Conservation (phyloP, 2,797 vertebrate genomes). For the Saxicola maurus region DNA sequence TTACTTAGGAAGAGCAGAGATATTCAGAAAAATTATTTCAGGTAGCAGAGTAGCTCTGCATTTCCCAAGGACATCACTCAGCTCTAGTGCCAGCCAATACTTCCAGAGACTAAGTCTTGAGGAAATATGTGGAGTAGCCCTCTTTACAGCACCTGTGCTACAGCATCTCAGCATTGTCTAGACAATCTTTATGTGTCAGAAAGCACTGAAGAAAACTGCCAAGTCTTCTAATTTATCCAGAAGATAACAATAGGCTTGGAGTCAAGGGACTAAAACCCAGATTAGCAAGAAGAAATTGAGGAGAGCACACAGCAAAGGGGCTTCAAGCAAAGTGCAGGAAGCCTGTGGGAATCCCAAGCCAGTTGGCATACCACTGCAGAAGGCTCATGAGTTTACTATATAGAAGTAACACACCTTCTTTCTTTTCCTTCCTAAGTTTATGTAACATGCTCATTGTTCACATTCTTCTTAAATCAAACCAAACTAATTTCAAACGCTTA, state of each 20-base stretch:
- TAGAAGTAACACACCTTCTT: not conserved
- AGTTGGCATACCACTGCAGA: not conserved
- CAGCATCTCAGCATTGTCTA: not conserved
- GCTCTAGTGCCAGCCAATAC: not conserved
- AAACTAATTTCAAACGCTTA: not conserved
- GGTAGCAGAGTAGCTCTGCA: not conserved
- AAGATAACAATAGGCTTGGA: not conserved
- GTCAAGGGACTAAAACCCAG: not conserved
- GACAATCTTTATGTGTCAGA: not conserved
- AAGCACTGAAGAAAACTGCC: not conserved
- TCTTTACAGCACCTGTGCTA: not conserved
- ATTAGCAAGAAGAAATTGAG: not conserved
- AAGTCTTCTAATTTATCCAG: not conserved
- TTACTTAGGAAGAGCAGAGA: not conserved
- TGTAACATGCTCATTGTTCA: not conserved
- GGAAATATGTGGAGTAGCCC: not conserved
- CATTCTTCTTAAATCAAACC: not conserved
- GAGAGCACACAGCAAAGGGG: not conserved
- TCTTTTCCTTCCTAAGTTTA: not conserved
- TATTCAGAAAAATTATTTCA: not conserved
- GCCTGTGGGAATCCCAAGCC: not conserved
- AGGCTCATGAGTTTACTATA: not conserved
- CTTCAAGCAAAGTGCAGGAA: not conserved
- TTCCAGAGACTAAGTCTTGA: not conserved
- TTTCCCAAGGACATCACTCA: not conserved